Evolutionary conservation across 92 coral and sea anemone species (phyloP).

Genomic region (Isaurus tuberculatus): DNA sequence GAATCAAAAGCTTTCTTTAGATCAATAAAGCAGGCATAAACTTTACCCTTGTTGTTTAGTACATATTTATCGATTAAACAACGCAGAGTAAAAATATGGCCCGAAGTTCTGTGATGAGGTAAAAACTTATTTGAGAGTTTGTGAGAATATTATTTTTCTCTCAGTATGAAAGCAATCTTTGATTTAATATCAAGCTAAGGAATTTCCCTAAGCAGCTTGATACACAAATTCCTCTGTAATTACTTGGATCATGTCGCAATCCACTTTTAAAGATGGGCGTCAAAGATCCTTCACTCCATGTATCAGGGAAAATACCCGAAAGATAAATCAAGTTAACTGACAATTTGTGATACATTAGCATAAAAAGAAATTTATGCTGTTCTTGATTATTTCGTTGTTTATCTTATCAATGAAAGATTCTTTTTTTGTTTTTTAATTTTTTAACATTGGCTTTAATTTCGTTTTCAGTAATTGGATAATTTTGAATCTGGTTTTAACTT

Average conservation of each 20-base stretch:
- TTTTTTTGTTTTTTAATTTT: not conserved
- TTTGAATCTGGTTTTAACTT: not conserved
- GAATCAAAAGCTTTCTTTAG: too few species aligned
- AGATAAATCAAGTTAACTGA: too few species aligned
- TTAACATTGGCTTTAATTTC: not conserved
- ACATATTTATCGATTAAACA: not conserved
- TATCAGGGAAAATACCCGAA: too few species aligned
- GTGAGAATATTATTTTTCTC: constrained; percentile 1
- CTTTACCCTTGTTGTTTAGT: constrained; percentile 1
- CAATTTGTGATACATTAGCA: too few species aligned
- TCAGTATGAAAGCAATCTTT: not conserved
- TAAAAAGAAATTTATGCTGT: too few species aligned
- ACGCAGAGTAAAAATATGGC: not conserved
- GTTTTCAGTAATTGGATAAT: not conserved
- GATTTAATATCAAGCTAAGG: not conserved
- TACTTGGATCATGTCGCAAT: not conserved
- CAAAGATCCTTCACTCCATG: too few species aligned
- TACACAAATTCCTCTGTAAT: constrained; percentile 1
- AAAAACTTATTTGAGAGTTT: not conserved
- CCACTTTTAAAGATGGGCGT: too few species aligned
- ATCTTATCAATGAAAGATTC: not conserved
- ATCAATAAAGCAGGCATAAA: too few species aligned
- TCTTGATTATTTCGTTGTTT: constrained; percentile 32
- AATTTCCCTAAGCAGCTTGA: not conserved
- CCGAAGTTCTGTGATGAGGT: too few species aligned